A percentile compares a stretch with the other conserved stretches of the same genome.
These are phyloP conservation scores for Marcusenius ussheri DNA, from an alignment of 2,113 vertebrate genomes.

Conservation along the genomic window DNA sequence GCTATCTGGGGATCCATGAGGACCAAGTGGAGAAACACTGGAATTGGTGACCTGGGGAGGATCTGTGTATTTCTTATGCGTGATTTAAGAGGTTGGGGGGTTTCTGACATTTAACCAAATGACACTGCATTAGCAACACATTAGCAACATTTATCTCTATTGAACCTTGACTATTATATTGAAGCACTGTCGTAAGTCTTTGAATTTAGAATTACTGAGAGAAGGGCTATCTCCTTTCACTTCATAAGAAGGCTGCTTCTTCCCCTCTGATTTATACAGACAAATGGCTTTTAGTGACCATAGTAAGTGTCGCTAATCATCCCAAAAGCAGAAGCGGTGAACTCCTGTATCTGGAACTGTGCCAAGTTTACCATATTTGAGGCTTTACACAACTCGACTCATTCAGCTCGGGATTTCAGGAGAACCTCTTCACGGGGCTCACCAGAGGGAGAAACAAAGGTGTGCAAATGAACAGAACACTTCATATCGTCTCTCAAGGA, in stretches of 20 bases:
- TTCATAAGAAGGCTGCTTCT: not conserved
- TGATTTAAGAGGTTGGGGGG: not conserved
- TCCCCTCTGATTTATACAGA: not conserved
- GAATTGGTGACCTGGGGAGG: not conserved
- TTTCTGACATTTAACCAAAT: not conserved
- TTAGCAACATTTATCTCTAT: not conserved
- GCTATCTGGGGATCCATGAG: not conserved
- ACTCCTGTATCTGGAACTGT: not conserved
- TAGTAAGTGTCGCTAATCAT: not conserved
- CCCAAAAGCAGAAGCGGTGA: not conserved
- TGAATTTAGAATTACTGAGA: not conserved
- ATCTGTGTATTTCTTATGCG: not conserved
- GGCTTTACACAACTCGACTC: not conserved
- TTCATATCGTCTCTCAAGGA: not conserved
- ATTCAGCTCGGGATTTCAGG: not conserved
- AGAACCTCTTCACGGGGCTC: not conserved
- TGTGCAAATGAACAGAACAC: not conserved
- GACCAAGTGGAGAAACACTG: not conserved
- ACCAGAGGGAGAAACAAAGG: not conserved
- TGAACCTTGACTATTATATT: not conserved
- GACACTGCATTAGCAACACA: conserved; percentile 3
- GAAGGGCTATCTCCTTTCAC: not conserved
- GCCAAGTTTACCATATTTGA: not conserved
- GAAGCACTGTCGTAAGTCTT: not conserved
- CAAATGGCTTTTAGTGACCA: not conserved